Evolutionary conservation across 2,797 vertebrate genomes (phyloP), one percentile per base, ranked within the genome.

Genomic region (Staurois parvus): DNA sequence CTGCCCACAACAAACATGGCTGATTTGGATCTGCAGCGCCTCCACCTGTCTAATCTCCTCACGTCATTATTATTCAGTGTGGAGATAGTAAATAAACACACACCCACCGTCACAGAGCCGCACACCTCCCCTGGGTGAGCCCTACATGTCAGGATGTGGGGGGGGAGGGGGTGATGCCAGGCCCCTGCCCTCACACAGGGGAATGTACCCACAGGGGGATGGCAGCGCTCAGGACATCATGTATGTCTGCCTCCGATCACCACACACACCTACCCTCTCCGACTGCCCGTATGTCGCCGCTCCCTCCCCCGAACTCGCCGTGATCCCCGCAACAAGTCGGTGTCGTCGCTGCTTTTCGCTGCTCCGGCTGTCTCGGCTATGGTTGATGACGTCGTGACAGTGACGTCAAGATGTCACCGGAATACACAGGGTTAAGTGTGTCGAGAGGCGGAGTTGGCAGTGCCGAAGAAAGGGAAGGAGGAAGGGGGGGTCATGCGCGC

Each of bases 1-100:
- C 79, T 86, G 84, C 84, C 84, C 79, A 64, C 79, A 86, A 40
- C 52, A 76, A 86, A 86, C 52, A 86, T 86, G 84, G 84, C 79
- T 37, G 52, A 21, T 7, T 2, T 32, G 3, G 79, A 15, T 26
- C 34, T 66, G 19, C 19, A 26, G 72, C 69, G 42, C 17, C 78
- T 76, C 73, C 84, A 85, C 72, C 78, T 85, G 78, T 29, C 42
- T 15, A 48, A 45, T 42, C 34, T 45, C 69, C 32, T 78, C 77
- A 56, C 52, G 77, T 68, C 30, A 80, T 34, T 68, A 68, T 19
- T 4, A 45, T 75, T 24, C 59, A n/a, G 52, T 73, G 70, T 75
- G 26, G 0, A 42, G 34, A 7, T 26, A 59, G 82, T 76, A 77
- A 77, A 84, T 72, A 77, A 40, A 84, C 29, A 84, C 68, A 19